Conservation (phyloP, 2,888 invertebrate species). For the Elaeidobius kamerunicus region DNA sequence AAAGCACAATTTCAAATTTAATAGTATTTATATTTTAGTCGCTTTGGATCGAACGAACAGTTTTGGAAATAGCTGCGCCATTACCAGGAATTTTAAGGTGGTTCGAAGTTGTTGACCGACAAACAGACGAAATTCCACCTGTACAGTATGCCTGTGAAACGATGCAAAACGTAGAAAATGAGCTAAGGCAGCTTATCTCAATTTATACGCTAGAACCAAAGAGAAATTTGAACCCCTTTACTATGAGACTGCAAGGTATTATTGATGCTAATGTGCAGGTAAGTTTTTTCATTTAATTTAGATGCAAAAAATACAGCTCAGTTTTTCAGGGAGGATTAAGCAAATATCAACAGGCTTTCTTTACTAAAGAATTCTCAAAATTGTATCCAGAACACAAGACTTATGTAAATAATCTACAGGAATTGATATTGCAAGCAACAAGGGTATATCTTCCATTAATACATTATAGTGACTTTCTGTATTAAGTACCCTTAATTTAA, state of each 20-base stretch:
- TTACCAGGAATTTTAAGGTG: constrained; percentile 90
- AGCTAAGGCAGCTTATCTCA: constrained; percentile 74
- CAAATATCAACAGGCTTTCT: constrained; percentile 94
- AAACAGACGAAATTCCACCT: constrained; percentile 75
- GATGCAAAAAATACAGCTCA: neutral
- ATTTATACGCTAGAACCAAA: constrained; percentile 79
- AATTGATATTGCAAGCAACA: constrained; percentile 72
- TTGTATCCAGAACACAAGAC: constrained; percentile 58
- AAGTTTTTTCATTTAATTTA: neutral
- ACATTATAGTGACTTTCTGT: neutral
- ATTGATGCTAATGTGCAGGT: constrained; percentile 50
- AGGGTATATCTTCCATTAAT: constrained; percentile 48
- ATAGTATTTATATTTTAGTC: constrained; percentile 56
- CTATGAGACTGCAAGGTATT: constrained; percentile 85
- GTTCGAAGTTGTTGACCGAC: constrained; percentile 82
- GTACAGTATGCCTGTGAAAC: constrained; percentile 90
- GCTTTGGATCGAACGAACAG: constrained; percentile 92
- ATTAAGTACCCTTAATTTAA: neutral
- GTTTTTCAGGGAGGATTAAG: constrained; percentile 79
- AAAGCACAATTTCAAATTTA: neutral
- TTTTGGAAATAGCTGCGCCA: constrained; percentile 74
- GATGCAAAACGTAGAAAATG: constrained; percentile 85
- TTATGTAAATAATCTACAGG: constrained; percentile 59
- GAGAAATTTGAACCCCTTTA: constrained; percentile 85
- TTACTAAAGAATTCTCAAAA: constrained; percentile 72